These are phyloP conservation scores for Pseudotriccus pelzelni DNA, from an alignment of 2,797 vertebrate genomes.

Conservation along the genomic window DNA sequence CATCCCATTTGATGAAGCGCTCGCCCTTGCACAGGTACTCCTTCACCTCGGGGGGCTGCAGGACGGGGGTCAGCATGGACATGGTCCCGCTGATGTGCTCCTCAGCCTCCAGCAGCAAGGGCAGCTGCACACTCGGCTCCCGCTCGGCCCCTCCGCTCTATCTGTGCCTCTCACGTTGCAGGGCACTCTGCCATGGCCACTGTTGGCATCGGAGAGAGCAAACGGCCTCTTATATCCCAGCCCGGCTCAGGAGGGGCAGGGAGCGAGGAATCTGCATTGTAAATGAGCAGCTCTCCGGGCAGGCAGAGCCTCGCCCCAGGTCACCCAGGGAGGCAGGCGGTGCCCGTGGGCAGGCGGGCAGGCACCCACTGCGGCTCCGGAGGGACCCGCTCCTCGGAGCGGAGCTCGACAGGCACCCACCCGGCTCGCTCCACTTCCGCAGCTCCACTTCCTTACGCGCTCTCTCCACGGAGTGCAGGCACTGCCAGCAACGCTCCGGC, in stretches of 20 bases:
- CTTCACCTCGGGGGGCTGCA: conserved; percentile 85
- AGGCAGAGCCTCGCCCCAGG: neutral
- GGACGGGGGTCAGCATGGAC: conserved; percentile 83
- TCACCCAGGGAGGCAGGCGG: neutral
- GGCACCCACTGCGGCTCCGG: rapidly evolving
- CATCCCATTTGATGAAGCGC: conserved; percentile 95
- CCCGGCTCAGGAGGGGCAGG: conserved; percentile 15
- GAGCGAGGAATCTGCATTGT: conserved; percentile 73
- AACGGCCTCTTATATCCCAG: conserved; percentile 56
- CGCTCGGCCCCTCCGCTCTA: conserved; percentile 27
- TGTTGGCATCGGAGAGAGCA: conserved; percentile 55
- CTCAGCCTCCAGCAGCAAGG: neutral
- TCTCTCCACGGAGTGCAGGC: conserved; percentile 40
- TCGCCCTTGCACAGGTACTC: conserved; percentile 90
- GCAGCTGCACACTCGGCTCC: neutral
- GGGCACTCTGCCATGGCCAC: conserved; percentile 45
- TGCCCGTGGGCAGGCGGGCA: neutral
- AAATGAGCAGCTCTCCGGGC: conserved; percentile 64
- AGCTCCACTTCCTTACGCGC: conserved; percentile 62
- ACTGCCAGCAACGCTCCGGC: conserved; percentile 23
- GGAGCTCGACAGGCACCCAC: neutral
- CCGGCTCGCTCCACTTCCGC: conserved; percentile 28
- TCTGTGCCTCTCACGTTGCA: conserved; percentile 68
- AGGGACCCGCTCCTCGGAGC: neutral
- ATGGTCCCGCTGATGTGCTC: conserved; percentile 69